These are phyloP conservation scores for Bradypus variegatus DNA, from an alignment of 2,797 vertebrate species.

Conservation along the genomic window DNA sequence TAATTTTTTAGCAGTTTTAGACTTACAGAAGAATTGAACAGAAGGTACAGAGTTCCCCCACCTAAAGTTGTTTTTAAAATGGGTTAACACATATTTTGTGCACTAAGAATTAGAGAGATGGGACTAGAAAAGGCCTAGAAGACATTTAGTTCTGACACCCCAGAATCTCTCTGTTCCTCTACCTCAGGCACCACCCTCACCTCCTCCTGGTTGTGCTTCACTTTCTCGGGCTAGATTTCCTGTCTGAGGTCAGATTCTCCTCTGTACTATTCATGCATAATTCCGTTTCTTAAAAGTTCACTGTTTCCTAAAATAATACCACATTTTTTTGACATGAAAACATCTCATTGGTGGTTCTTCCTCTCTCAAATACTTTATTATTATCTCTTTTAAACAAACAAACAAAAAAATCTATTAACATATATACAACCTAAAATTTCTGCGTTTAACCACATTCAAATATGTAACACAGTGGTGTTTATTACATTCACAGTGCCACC, in stretches of 20 bases:
- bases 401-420: too few species aligned
- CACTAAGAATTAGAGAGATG: neutral
- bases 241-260: slow-evolving; percentile 12
- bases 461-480: too few species aligned
- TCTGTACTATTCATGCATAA: slow-evolving; percentile 14
- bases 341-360: slow-evolving; percentile 10
- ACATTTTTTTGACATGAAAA: neutral
- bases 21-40: too few species aligned
- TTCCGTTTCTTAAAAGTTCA: slow-evolving; percentile 22
- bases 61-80: too few species aligned
- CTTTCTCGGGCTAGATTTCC: slow-evolving; percentile 21
- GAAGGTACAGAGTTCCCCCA: too few species aligned
- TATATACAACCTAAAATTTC: too few species aligned
- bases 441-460: too few species aligned
- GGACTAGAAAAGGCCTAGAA: neutral
- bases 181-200: neutral
- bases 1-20: too few species aligned
- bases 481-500: too few species aligned
- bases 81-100: neutral
- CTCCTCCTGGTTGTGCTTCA: neutral
- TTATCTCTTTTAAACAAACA: neutral
- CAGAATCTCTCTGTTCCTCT: neutral
- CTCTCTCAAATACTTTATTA: neutral
- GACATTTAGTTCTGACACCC: neutral
- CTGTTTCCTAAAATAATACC: slow-evolving; percentile 29